Evolutionary conservation across 1,140 invertebrate species (phyloP), one percentile per base, ranked within the genome.

Genomic region (Nomia melanderi): DNA sequence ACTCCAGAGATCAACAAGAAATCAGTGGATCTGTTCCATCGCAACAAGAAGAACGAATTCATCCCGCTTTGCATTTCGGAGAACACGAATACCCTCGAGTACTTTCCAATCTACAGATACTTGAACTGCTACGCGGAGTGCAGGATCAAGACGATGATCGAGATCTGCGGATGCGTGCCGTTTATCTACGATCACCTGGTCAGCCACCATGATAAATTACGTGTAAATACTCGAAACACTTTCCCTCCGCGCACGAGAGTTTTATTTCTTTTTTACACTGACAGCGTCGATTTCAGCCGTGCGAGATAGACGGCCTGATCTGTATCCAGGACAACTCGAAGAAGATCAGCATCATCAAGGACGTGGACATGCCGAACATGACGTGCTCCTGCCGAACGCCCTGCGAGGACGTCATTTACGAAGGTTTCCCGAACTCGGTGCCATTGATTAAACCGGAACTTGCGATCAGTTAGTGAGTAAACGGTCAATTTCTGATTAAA

Each of bases 71-170:
- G 82, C 36, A 31, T 59, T 8, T 1, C 54, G 3, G 20, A 67
- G 0, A 1, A 50, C 9, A 6, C 36, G 0, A 29, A 65, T 6
- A 29, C 1, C 1, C 29, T 84, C 2, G 44, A 72, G 11, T 85
- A 77, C 11, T 82, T 85, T 11, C 70, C 75, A 29, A 2, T 29
- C 8, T 84, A 85, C 67, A 54, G 41, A 20, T 71, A 70, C 27
- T 36, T 57, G 2, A 85, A 85, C 17, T 85, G 83, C 53, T 85
- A 81, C 50, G 36, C 57, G 2, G 64, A 76, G 7, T 85, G 83
- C 23, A 53, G 56, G 9, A 27, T 85, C 20, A 14, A 23, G 0
- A 27, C 41, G 25, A 41, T 57, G 56, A 6, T 76, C 0, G 0
- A 41, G 0, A 0, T 11, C 7, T 85, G 83, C 44, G 79, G 62